These are phyloP conservation scores for Phaenicophaeus curvirostris DNA, from an alignment of 2,797 vertebrate genomes.

Conservation along the genomic window DNA sequence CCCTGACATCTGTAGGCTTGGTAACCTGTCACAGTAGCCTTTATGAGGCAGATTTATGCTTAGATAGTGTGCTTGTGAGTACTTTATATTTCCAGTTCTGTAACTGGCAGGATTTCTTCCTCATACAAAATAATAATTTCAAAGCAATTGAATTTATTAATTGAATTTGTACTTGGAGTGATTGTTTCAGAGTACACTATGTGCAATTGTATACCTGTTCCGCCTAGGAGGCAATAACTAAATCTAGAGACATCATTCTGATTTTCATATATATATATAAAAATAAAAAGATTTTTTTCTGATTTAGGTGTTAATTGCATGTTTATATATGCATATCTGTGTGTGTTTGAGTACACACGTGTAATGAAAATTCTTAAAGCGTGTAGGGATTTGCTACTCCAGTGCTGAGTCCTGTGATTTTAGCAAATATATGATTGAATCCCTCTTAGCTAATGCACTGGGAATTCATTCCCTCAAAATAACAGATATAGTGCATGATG, in stretches of 20 bases:
- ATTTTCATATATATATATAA: background rate
- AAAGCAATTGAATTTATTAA: background rate
- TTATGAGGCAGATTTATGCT: constrained; percentile 42
- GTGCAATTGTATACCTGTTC: background rate
- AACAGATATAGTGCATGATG: background rate
- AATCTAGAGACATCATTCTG: background rate
- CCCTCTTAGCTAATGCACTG: background rate
- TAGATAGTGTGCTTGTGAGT: background rate
- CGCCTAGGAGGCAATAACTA: background rate
- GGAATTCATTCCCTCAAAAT: background rate
- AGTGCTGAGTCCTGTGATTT: background rate
- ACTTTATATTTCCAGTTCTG: background rate
- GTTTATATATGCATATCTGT: background rate
- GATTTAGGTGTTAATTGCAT: background rate
- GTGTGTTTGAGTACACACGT: background rate
- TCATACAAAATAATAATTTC: background rate
- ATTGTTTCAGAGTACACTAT: background rate
- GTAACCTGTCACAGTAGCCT: background rate
- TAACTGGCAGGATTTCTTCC: background rate
- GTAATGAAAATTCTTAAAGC: background rate
- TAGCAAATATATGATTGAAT: background rate
- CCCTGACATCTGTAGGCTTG: constrained; percentile 10
- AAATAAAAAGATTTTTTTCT: background rate
- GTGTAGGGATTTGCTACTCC: background rate
- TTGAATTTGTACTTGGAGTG: background rate